Evolutionary conservation across 2,797 vertebrate species (phyloP), one percentile per base, ranked within the genome.

Genomic region (Pitangus sulphuratus): DNA sequence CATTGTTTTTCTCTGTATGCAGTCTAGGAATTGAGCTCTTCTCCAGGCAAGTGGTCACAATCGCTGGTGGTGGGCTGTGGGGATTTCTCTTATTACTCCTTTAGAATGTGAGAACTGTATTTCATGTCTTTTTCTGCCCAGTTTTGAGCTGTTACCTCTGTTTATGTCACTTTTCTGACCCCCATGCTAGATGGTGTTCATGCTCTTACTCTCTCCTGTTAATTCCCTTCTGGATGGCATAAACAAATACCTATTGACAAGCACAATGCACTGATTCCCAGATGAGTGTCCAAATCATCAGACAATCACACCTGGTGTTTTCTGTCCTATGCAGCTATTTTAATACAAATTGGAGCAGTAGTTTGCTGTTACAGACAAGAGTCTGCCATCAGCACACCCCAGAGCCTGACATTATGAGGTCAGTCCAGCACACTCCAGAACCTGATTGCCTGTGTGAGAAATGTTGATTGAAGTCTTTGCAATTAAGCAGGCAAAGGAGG

Each of bases 401-500:
- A 31, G 69, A 86, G 57, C 12, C 53, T 86, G 85, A 58, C 57
- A n/a, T n/a, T 11, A 44, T 28, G 44, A 90, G 92, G 88, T 90
- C 90, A 88, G 31, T 50, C 33, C 76, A 86, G 72, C 21, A 4
- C 5, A 60, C 84, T 75, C 86, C 72, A 77, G 48, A 94, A 20
- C 69, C 22, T 75, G 65, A 68, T 80, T 86, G 69, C 70, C 65
- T 71, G 8, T 21, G 15, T 60, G 74, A 84, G 65, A 82, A 84
- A 82, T 20, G 50, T 30, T 96, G 89, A 87, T 76, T 62, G 50
- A 51, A 65, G 31, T 72, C 18, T 61, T 66, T 62, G 64, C 84
- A 93, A 82, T 87, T 92, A 96, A 84, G 54, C 37, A 76, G 35
- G 70, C 77, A 84, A 58, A 89, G 22, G 50, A 84, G 42, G 35